Base-by-base conservation (phyloP, 2,113 vertebrate species). In the Oceanites oceanicus region DNA sequence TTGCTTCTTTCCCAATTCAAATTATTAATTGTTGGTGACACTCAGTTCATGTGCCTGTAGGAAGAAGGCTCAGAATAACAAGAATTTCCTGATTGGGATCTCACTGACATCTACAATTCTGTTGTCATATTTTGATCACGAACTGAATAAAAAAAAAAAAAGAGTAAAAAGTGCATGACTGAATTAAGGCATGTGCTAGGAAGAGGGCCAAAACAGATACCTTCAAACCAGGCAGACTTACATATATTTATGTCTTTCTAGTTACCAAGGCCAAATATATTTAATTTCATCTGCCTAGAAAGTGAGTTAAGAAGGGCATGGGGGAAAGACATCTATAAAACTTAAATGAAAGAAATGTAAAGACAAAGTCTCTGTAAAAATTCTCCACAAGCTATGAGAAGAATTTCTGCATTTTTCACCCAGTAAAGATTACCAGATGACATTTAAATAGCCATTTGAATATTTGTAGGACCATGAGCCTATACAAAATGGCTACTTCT, bases 61-160 rank as follows among this genome's bases (percentile, higher is more conserved):
- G 21, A 73, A 81, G 49, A 62, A 87, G 65, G 34, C 25, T 91
- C 27, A 78, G 25, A 92, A 53, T 78, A 82, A 72, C 3, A 16
- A 84, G 36, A 86, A 80, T 77, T 67, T 93, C 26, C 38, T 30
- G 4, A 52, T 2, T 83, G 47, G n/a, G 32, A 49, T 73, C 8
- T 94, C 27, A 42, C 19, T 70, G 38, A 45, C 65, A 86, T 15
- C 13, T 88, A 42, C n/a, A 83, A 63, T 58, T 79, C 44, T 72
- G 13, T 86, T 95, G 34, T 70, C n/a, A 70, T 73, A 62, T 73
- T 94, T 94, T 90, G 40, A 70, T 58, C 7, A 5, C 2, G 15
- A 91, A 72, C 10, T 47, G n/a, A 87, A 94, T 94, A 55, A 81
- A 72, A 93, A 96, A 95, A 44, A 93, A 93, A 45, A 90, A 96